Percentiles rank a stretch among this genome's conserved stretches.
These are phyloP conservation scores for Macrocentrus cingulum DNA, from an alignment of 1,140 invertebrate genomes.

Conservation along the genomic window DNA sequence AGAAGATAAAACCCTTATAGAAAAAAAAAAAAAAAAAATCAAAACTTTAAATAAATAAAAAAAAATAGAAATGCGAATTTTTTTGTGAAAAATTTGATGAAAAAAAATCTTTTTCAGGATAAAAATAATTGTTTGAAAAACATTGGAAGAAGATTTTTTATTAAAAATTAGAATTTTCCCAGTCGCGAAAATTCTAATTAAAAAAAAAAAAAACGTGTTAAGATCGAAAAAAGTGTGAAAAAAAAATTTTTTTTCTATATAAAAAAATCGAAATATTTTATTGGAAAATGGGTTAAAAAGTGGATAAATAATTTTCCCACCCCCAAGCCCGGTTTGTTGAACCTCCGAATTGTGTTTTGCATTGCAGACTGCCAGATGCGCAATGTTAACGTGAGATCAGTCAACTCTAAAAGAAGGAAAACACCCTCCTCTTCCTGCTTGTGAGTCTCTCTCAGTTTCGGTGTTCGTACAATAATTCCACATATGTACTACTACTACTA, in stretches of 20 bases:
- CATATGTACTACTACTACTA: conserved; percentile 43
- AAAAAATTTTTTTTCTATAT: conserved; percentile 13
- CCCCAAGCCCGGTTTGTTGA: conserved; percentile 53
- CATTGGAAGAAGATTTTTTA: too few relatives aligned
- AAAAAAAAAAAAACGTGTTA: too few relatives aligned
- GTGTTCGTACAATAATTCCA: conserved; percentile 60
- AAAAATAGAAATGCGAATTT: too few relatives aligned
- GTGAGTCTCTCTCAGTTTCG: conserved; percentile 69
- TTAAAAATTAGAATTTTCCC: too few relatives aligned
- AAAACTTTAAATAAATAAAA: too few relatives aligned
- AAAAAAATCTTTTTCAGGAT: too few relatives aligned
- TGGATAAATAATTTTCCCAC: conserved; percentile 33
- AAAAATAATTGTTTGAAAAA: too few relatives aligned
- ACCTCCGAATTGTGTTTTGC: conserved; percentile 61
- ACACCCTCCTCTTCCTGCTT: conserved; percentile 70
- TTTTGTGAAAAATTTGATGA: too few relatives aligned
- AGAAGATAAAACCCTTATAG: too few relatives aligned
- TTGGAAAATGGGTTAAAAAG: conserved; percentile 26
- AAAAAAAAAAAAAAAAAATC: too few relatives aligned
- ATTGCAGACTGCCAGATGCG: conserved; percentile 75
- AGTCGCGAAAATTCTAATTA: too few relatives aligned
- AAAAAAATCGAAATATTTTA: conserved; percentile 25
- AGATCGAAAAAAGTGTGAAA: conserved; percentile 4
- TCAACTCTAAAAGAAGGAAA: conserved; percentile 73
- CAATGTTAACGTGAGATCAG: conserved; percentile 75